These are phyloP conservation scores for Dugesia japonica DNA, from an alignment of 2,888 invertebrate species.

Conservation along the genomic window DNA sequence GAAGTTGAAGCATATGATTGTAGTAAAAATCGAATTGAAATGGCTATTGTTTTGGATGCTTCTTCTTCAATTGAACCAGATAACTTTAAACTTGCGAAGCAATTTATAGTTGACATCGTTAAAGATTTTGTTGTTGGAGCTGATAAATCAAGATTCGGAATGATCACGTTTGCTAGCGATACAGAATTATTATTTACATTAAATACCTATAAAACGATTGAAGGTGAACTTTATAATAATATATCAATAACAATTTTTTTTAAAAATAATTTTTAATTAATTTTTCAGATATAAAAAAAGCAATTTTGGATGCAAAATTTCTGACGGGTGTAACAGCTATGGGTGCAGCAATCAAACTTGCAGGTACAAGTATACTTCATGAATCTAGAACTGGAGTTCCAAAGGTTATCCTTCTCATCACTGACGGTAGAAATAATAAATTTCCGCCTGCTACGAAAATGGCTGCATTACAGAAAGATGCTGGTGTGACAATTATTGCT, in stretches of 20 bases:
- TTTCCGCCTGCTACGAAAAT: neutral
- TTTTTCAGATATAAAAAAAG: neutral
- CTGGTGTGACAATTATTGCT: neutral
- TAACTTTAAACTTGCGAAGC: neutral
- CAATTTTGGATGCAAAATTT: neutral
- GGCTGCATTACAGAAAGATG: neutral
- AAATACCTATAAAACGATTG: neutral
- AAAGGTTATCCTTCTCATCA: neutral
- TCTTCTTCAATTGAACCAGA: neutral
- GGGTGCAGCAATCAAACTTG: neutral
- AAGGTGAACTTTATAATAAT: neutral
- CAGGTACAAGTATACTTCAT: neutral
- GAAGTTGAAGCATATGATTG: neutral
- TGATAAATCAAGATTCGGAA: neutral
- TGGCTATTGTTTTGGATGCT: neutral
- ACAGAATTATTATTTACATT: neutral
- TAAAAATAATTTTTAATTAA: neutral
- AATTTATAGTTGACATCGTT: neutral
- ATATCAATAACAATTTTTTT: neutral
- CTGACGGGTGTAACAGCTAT: neutral
- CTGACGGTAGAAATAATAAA: neutral
- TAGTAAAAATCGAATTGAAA: neutral
- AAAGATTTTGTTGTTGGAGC: neutral
- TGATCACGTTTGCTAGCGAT: neutral
- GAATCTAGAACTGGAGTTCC: neutral